phyloP scores from a whole-genome alignment of 2,113 vertebrate genomes.

The Vanacampus margaritifer region DNA sequence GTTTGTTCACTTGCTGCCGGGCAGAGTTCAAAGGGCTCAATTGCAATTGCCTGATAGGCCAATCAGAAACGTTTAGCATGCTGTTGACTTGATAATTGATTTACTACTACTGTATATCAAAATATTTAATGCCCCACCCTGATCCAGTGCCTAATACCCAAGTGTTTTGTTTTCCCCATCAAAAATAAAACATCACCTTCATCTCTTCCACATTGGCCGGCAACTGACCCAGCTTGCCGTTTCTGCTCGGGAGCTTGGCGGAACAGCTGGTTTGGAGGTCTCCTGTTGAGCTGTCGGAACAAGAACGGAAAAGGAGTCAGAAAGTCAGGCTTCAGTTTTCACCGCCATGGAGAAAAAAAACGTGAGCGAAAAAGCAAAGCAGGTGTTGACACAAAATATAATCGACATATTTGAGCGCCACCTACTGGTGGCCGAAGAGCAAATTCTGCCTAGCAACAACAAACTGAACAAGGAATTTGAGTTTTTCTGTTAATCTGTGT shows the following conservation, averaged over 20 bases:
- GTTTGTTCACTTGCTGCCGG: background rate
- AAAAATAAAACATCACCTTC: conserved; percentile 78
- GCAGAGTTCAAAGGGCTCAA: background rate
- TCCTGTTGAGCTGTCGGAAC: conserved; percentile 63
- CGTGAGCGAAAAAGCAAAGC: conserved; percentile 34
- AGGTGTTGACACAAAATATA: conserved; percentile 30
- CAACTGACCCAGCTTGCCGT: conserved; percentile 79
- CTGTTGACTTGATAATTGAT: too few relatives aligned
- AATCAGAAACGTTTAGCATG: too few relatives aligned
- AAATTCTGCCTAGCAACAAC: too few relatives aligned
- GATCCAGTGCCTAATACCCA: background rate
- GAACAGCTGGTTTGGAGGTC: conserved; percentile 80
- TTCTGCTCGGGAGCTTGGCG: conserved; percentile 46
- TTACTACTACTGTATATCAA: too few relatives aligned
- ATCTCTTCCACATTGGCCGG: conserved; percentile 91
- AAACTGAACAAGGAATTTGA: too few relatives aligned
- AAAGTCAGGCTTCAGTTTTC: conserved; percentile 46
- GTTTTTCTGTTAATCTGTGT: too few relatives aligned
- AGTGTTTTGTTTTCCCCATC: too few relatives aligned
- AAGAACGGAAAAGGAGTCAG: conserved; percentile 33
- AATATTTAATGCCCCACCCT: too few relatives aligned
- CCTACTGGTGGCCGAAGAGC: too few relatives aligned
- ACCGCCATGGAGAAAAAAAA: conserved; percentile 50
- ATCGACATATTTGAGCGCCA: conserved; percentile 1
- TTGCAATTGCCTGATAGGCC: too few relatives aligned